phyloP scores from a whole-genome alignment of 2,888 invertebrate species.

The Synanthedon vespiformis region DNA sequence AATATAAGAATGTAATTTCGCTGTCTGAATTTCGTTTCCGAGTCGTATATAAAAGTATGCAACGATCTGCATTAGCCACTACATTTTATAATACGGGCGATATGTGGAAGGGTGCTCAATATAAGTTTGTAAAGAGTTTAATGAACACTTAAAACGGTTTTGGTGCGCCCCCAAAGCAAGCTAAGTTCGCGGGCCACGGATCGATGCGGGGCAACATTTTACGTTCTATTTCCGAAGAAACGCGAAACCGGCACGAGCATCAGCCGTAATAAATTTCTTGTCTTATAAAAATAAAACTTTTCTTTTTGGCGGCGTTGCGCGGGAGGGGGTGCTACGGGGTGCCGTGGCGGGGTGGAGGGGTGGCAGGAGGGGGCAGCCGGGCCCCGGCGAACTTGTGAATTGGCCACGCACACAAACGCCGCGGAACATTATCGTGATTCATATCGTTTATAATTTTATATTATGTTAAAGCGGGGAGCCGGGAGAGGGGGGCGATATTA shows the following conservation, averaged over 20 bases:
- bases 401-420: constrained; percentile 56
- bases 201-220: constrained; percentile 26
- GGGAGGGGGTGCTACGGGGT: constrained; percentile 16
- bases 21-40: too few species aligned
- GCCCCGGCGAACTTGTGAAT: constrained; percentile 59
- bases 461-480: constrained; percentile 60
- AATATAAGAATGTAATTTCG: too few species aligned
- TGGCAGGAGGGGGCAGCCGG: constrained; percentile 15
- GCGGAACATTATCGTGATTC: constrained; percentile 67
- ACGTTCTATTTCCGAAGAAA: constrained; percentile 62
- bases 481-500: constrained; percentile 50
- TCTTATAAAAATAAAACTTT: constrained; percentile 70
- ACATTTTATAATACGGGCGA: too few species aligned
- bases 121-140: too few species aligned
- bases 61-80: too few species aligned
- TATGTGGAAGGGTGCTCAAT: too few species aligned
- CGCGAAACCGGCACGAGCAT: constrained; percentile 61
- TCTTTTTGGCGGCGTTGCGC: constrained; percentile 57
- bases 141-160: not conserved
- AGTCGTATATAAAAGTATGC: too few species aligned
- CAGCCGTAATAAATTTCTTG: constrained; percentile 67
- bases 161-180: not conserved
- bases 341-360: not conserved
- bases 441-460: constrained; percentile 70
- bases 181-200: constrained; percentile 2